Evolutionary conservation across 2,113 vertebrate genomes (phyloP).

Genomic region (Alectura lathami): DNA sequence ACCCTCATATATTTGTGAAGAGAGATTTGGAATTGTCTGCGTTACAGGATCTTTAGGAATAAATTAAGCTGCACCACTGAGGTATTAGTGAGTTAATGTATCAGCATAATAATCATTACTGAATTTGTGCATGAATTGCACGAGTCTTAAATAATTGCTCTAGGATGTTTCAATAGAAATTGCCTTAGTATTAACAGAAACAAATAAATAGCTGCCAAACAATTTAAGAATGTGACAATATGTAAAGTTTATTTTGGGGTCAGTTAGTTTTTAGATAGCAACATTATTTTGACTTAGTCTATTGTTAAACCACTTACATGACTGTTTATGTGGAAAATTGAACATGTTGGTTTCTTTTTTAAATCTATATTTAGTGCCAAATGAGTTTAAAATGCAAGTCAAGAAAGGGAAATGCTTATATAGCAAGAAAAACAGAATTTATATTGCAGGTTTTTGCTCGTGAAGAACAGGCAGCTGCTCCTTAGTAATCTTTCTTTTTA

Average conservation of each 20-base stretch:
- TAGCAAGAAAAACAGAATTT: conserved; percentile 42
- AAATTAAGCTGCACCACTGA: neutral
- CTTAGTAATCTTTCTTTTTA: conserved; percentile 64
- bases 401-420: conserved; percentile 10
- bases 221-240: neutral
- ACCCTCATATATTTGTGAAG: neutral
- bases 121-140: neutral
- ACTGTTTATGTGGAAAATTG: neutral
- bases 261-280: neutral
- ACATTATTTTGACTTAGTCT: neutral
- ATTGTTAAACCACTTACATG: neutral
- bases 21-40: neutral
- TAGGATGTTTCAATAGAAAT: neutral
- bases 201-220: neutral
- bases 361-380: conserved; percentile 5
- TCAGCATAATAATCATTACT: neutral
- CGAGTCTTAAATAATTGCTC: neutral
- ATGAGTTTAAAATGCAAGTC: conserved; percentile 36
- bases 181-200: neutral
- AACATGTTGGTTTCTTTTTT: neutral
- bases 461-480: conserved; percentile 67
- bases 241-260: neutral
- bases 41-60: neutral
- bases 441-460: conserved; percentile 61
- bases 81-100: neutral